These are phyloP conservation scores for Eledone cirrhosa DNA, from an alignment of 2,888 invertebrate genomes.

Conservation along the genomic window DNA sequence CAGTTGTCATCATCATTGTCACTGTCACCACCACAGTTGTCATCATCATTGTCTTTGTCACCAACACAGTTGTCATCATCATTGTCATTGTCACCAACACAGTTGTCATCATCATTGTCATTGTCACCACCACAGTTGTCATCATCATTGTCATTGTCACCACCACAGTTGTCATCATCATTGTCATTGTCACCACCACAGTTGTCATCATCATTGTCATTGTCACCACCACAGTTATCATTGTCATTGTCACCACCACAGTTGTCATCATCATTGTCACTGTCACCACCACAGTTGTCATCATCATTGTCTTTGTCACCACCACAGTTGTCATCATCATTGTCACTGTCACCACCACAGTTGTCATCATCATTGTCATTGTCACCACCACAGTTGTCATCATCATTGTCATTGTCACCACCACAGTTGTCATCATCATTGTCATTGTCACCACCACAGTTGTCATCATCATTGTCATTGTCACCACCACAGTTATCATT, in stretches of 20 bases:
- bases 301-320: not conserved
- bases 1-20: not conserved
- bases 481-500: not conserved
- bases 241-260: not conserved
- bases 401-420: no score
- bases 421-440: no score
- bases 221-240: not conserved
- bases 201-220: not conserved
- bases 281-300: not conserved
- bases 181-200: not conserved
- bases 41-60: no score
- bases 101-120: no score
- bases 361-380: no score
- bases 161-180: not conserved
- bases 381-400: no score
- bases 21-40: not conserved
- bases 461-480: not conserved
- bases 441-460: no score
- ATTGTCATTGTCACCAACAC: no score
- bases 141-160: not conserved
- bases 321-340: constrained; percentile 6
- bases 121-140: not conserved
- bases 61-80: no score
- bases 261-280: not conserved
- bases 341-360: not conserved